phyloP scores from a whole-genome alignment of 2,113 vertebrate species.

The Rhinoderma darwinii region DNA sequence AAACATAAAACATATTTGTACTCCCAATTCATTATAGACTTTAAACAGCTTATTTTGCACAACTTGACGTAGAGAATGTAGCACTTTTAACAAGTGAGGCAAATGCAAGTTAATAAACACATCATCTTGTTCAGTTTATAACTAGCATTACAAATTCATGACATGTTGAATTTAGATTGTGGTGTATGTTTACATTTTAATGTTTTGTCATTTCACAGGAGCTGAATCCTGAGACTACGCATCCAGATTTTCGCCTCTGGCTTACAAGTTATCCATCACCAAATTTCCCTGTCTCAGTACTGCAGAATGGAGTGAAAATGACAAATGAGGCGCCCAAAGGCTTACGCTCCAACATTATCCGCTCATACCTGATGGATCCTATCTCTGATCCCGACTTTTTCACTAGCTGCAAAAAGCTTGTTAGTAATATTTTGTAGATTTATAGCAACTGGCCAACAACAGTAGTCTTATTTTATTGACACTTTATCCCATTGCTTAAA shows the following conservation, averaged over 20 bases:
- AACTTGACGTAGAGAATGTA: neutral
- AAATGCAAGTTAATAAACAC: neutral
- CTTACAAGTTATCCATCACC: conserved; percentile 89
- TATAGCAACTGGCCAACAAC: neutral
- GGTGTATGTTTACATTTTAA: conserved; percentile 32
- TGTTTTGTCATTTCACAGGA: conserved; percentile 73
- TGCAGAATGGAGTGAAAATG: conserved; percentile 92
- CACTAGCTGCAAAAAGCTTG: conserved; percentile 80
- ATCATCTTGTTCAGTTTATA: conserved; percentile 4
- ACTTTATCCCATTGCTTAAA: neutral
- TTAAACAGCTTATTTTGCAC: neutral
- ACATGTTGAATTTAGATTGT: conserved; percentile 35
- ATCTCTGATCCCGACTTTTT: conserved; percentile 86
- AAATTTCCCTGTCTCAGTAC: conserved; percentile 85
- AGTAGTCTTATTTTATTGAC: neutral
- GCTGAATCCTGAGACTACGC: conserved; percentile 82
- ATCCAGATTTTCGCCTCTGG: conserved; percentile 90
- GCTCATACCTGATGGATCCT: conserved; percentile 87
- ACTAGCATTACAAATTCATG: conserved; percentile 34
- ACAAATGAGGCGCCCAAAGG: conserved; percentile 91
- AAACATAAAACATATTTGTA: neutral
- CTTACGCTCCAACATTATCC: conserved; percentile 82
- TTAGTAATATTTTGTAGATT: conserved; percentile 66
- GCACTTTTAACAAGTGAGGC: neutral
- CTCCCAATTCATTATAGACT: neutral